Base-by-base conservation (phyloP, 2,888 invertebrate species). In the Apamea sordens region DNA sequence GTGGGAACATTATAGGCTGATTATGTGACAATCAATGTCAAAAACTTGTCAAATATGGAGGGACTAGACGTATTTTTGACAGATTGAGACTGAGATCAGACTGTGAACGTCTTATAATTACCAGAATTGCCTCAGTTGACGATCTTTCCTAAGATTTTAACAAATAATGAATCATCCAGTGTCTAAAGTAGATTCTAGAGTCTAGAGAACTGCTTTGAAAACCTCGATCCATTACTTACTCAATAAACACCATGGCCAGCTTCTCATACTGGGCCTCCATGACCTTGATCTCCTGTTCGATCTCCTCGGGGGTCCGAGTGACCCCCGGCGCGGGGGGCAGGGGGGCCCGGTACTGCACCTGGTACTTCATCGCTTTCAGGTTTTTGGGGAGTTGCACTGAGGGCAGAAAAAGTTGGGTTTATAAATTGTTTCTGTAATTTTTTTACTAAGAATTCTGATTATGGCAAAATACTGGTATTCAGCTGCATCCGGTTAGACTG, bases 231-330 rank as follows among this genome's bases (percentile, higher is more conserved):
- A 44, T 44, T 28, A 28, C 97, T 95, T 92, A 98, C 98, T 98
- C 98, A 32, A 98, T 97, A 47, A 97, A 97, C 24, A 98, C 97
- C 13, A 98, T 94, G 0, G 98, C 98, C 36, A 99, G 95, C 85
- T 98, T 98, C 89, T 98, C 98, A 91, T 98, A 97, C 73, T 98
- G 98, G 4, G 97, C 96, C 89, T 98, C 98, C 44, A 98, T 97
- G 87, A 97, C 97, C 91, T 98, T 98, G 92, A 98, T 97, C 92
- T 98, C 98, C 0, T 97, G 98, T 90, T 98, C 98, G 44, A 98
- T 98, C 91, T 98, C 98, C 94, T 98, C 98, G 0, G 98, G 98
- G 41, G 98, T 97, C 69, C 98, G 97, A 10, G 98, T 97, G 7
- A 98, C 97, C 0, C 98, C 98, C 0, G 98, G 97, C 4, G 97